Base-by-base conservation (phyloP, 2,888 invertebrate species). In the Formica aserva region DNA sequence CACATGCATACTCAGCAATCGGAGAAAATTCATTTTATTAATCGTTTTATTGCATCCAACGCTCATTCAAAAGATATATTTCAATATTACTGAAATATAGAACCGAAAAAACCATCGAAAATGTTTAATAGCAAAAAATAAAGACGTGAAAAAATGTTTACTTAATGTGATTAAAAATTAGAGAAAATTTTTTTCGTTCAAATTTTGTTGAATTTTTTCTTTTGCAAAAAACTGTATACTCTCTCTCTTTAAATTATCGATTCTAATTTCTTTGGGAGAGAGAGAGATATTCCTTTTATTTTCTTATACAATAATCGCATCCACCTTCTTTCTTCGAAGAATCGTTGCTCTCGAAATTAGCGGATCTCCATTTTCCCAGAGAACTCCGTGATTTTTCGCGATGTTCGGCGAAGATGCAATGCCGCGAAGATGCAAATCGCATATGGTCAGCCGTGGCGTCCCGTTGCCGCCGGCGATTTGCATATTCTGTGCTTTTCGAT, bases 401-500 rank as follows among this genome's bases (percentile, higher is more conserved):
- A 1, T 22, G 48, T 18, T 35, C 55, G 38, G n/a, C 35, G 65
- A n/a, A n/a, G 3, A 55, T 48, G 41, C 38, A n/a, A 18, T 13
- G 18, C n/a, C 45, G 74, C 22, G 11, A 67, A 55, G 71, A 85
- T 84, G 55, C 62, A 80, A 82, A 87, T 87, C 75, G 86, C 60
- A 78, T 26, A 74, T 22, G 26, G 57, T 32, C 41, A 15, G 69
- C 57, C 71, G 38, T 77, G 77, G 72, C 57, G 74, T 78, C 60
- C 72, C 72, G 86, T 87, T 86, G 67, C 84, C 60, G 72, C 80
- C 80, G 74, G 84, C 82, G 82, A 88, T 88, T 88, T 87, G 88
- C 88, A 88, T 88, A 88, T 87, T 80, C 84, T 82, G 80, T 76
- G 84, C 82, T 83, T 88, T 88, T 85, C 88, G 82, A 88, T 88